phyloP scores from a whole-genome alignment of 2,797 vertebrate genomes.

The Xerus rutilus region DNA sequence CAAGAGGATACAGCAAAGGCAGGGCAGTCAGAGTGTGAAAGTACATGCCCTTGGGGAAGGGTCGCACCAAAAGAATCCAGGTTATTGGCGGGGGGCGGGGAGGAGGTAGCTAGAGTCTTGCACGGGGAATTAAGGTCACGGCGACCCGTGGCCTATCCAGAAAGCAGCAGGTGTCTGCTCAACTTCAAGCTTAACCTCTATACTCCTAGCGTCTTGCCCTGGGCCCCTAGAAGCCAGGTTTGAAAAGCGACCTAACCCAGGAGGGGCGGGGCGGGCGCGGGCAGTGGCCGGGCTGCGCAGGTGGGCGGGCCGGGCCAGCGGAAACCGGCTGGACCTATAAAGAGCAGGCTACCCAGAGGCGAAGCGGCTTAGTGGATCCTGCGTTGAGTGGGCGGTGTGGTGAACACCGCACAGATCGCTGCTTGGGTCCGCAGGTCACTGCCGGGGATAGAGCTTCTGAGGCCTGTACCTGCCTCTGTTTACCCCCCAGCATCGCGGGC shows the following conservation, averaged over 20 bases:
- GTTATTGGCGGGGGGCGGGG: not conserved
- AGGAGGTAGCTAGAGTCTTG: not conserved
- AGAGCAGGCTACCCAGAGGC: not conserved
- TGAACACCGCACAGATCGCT: not conserved
- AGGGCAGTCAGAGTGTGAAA: not conserved
- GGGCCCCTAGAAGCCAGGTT: not conserved
- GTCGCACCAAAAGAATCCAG: not conserved
- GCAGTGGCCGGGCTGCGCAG: not conserved
- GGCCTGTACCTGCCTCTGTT: not conserved
- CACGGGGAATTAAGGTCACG: not conserved
- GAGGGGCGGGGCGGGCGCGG: slow-evolving; percentile 24
- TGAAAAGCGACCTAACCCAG: not conserved
- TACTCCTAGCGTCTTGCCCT: fast-evolving
- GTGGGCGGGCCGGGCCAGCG: slow-evolving; percentile 21
- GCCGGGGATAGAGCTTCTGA: no score
- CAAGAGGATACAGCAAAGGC: not conserved
- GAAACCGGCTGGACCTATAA: slow-evolving; percentile 53
- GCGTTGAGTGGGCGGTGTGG: not conserved
- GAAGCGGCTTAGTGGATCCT: not conserved
- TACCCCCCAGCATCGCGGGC: not conserved
- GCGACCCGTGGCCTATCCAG: not conserved
- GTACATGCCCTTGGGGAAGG: not conserved
- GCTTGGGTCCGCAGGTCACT: not conserved
- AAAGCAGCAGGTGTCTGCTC: not conserved
- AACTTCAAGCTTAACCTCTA: no score